Evolutionary conservation across 1,140 invertebrate genomes (phyloP), one percentile per base, ranked within the genome.

Genomic region (Drosophila cardini): DNA sequence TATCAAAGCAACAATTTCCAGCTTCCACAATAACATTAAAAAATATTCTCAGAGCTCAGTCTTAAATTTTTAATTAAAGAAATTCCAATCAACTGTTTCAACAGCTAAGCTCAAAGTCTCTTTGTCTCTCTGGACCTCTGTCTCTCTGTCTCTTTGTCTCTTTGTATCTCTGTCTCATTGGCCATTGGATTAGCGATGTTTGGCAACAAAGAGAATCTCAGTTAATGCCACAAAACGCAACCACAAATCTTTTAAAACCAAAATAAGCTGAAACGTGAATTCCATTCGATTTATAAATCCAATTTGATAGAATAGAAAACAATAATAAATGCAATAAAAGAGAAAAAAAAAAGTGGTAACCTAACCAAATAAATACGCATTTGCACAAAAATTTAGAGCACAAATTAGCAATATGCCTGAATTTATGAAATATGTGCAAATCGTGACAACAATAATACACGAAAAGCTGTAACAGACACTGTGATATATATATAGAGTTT

Each of bases 391-490:
- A 87, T 87, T 87, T 87, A 76, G 76, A 87, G 79, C 79, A 69
- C 68, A 87, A 87, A 87, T 87, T 87, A 87, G 83, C 83, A 87
- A 89, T 87, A 75, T 87, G 83, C 76, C 69, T 50, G 83, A 81
- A 87, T 87, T 87, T 87, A 89, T 87, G 83, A 87, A 87, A 80
- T 87, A 87, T 87, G 80, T 70, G 84, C 72, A 89, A 89, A 87
- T 87, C 83, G 83, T 87, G 83, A 87, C 83, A 86, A 87, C 84
- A 86, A 86, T 82, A 86, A 86, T 76, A 61, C 56, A 11, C 56
- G 48, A 34, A 52, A 52, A 10, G 13, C 48, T 52, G 48, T 15
- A 64, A 60, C 40, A 63, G 40, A 67, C 53, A 68, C 73, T 58
- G 40, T 18, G 53, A 36, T n/a, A n/a, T n/a, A n/a, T n/a, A n/a